Evolutionary conservation across 2,888 invertebrate species (phyloP).

Genomic region (Chirona hameri): DNA sequence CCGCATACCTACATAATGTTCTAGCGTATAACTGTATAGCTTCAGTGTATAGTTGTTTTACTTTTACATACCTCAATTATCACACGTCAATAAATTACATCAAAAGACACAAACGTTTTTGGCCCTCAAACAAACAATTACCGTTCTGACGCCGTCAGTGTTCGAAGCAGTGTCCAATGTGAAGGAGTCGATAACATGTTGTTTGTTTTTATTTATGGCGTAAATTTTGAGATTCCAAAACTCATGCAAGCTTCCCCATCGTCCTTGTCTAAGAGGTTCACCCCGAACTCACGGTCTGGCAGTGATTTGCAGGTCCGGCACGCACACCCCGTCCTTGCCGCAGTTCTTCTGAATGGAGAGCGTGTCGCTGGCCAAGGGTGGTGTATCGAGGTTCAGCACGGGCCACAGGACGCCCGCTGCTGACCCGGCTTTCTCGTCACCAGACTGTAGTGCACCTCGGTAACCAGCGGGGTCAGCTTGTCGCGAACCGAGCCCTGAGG

Average conservation of each 20-base stretch:
- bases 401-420: constrained; percentile 12
- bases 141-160: too few relatives aligned
- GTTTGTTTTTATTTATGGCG: too few relatives aligned
- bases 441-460: constrained; percentile 76
- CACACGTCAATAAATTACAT: too few relatives aligned
- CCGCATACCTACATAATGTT: too few relatives aligned
- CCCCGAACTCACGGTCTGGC: constrained; percentile 62
- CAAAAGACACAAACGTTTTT: background rate
- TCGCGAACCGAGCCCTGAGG: constrained; percentile 64
- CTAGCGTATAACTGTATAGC: too few relatives aligned
- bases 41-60: too few relatives aligned
- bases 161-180: too few relatives aligned
- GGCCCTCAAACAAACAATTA: background rate
- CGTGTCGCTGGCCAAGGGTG: constrained; percentile 65
- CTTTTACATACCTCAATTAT: too few relatives aligned
- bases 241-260: constrained; percentile 70
- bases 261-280: constrained; percentile 46
- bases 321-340: constrained; percentile 85
- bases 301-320: constrained; percentile 77
- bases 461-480: constrained; percentile 86
- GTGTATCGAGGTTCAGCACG: background rate
- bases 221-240: too few relatives aligned
- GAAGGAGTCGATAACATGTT: too few relatives aligned
- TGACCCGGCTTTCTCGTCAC: constrained; percentile 39
- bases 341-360: constrained; percentile 90